phyloP scores from a whole-genome alignment of 2,888 invertebrate species.

The Lepidocyrtoides sp. region DNA sequence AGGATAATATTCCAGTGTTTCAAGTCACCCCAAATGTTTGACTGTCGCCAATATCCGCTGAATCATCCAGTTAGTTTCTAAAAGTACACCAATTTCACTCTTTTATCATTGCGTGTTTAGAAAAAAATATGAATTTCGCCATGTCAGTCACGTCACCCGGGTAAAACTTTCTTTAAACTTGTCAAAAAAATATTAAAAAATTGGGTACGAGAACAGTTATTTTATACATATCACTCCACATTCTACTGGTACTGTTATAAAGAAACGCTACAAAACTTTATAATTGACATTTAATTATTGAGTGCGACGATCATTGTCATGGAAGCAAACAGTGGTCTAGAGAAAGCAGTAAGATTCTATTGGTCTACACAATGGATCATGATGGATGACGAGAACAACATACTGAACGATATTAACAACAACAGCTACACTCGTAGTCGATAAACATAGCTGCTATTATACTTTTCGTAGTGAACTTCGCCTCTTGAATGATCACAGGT shows the following conservation, averaged over 20 bases:
- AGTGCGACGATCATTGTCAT: background rate
- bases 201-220: background rate
- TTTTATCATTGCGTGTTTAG: background rate
- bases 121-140: background rate
- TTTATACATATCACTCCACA: background rate
- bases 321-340: background rate
- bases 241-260: background rate
- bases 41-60: background rate
- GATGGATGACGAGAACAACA: conserved; percentile 38
- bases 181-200: background rate
- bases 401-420: conserved; percentile 7
- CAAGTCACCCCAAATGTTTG: conserved; percentile 26
- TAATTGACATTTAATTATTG: background rate
- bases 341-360: background rate
- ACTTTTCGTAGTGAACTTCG: background rate
- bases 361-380: background rate
- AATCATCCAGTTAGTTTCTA: background rate
- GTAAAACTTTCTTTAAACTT: background rate
- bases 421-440: background rate
- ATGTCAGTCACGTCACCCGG: conserved; percentile 42
- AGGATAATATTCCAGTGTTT: background rate
- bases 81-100: background rate
- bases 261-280: background rate
- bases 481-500: conserved; percentile 24
- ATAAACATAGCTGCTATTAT: background rate